These are phyloP conservation scores for Drosophila nigricruria DNA, from an alignment of 2,888 invertebrate genomes.

Conservation along the genomic window DNA sequence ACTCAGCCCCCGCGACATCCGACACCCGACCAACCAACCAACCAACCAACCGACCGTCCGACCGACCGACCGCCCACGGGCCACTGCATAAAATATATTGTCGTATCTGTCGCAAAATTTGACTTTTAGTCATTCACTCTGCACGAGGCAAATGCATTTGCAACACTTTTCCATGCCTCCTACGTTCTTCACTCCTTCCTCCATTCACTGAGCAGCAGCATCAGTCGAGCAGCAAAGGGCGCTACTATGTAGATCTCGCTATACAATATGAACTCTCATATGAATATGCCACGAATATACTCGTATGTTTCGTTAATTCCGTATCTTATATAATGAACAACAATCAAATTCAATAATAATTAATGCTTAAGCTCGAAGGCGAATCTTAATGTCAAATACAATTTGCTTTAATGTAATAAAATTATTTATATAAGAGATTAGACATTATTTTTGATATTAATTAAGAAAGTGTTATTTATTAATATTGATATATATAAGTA, in stretches of 20 bases:
- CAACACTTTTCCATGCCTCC: conserved; percentile 22
- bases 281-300: neutral
- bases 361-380: too few species aligned
- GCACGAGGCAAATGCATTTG: conserved; percentile 34
- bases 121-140: conserved; percentile 68
- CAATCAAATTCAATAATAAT: neutral
- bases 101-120: conserved; percentile 70
- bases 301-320: neutral
- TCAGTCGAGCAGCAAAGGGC: neutral
- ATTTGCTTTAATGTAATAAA: too few species aligned
- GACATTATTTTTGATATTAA: too few species aligned
- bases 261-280: neutral
- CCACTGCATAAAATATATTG: conserved; percentile 66
- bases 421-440: neutral
- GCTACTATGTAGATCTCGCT: too few species aligned
- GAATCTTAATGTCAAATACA: neutral
- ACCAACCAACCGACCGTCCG: conserved; percentile 12
- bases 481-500: too few species aligned
- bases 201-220: neutral
- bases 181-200: conserved; percentile 7
- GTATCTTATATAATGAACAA: neutral
- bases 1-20: conserved; percentile 21
- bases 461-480: too few species aligned
- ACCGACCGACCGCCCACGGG: conserved; percentile 48
- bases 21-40: conserved; percentile 39